These are phyloP conservation scores for Meghimatium bilineatum DNA, from an alignment of 2,888 invertebrate genomes.

Conservation along the genomic window DNA sequence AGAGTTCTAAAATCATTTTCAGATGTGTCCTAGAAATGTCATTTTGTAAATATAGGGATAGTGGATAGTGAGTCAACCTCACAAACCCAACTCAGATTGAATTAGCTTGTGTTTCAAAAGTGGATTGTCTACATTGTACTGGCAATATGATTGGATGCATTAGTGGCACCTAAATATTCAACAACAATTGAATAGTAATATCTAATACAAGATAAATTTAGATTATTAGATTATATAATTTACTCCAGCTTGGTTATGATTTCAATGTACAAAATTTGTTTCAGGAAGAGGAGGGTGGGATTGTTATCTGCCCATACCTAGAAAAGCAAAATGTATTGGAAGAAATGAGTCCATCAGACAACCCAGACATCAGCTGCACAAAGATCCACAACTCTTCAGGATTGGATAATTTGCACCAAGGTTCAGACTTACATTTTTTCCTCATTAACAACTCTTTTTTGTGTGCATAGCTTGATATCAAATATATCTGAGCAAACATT, in stretches of 20 bases:
- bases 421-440: neutral
- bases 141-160: too few relatives aligned
- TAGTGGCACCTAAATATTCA: too few relatives aligned
- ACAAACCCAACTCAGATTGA: too few relatives aligned
- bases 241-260: neutral
- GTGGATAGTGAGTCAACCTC: too few relatives aligned
- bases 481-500: neutral
- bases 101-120: too few relatives aligned
- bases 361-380: neutral
- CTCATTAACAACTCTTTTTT: neutral
- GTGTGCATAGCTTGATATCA: neutral
- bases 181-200: too few relatives aligned
- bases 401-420: slow-evolving; percentile 29
- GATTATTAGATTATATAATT: too few relatives aligned
- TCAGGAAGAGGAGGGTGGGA: slow-evolving; percentile 22
- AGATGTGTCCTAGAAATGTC: neutral
- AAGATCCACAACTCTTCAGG: slow-evolving; percentile 20
- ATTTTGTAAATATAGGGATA: neutral
- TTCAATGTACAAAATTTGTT: neutral
- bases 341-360: slow-evolving; percentile 36
- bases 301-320: neutral
- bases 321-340: neutral
- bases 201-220: too few relatives aligned
- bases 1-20: neutral
- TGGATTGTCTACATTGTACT: too few relatives aligned